These are phyloP conservation scores for Gonioctena quinquepunctata DNA, from an alignment of 1,140 invertebrate genomes.

Conservation along the genomic window DNA sequence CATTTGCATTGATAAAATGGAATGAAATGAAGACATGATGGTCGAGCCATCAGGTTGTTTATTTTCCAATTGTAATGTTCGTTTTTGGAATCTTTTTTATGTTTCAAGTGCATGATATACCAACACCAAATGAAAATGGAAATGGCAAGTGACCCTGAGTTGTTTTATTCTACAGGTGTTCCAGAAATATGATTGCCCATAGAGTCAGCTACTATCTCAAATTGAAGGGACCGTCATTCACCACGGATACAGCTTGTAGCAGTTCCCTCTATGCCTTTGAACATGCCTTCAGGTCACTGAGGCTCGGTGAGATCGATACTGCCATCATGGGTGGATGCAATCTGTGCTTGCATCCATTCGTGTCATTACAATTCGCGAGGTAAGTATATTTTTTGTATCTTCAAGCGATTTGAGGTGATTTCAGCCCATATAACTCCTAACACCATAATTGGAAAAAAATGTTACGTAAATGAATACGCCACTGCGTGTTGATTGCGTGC, in stretches of 20 bases:
- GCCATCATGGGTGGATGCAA: constrained; percentile 87
- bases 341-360: constrained; percentile 83
- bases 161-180: constrained; percentile 64
- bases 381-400: too few species aligned
- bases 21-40: too few species aligned
- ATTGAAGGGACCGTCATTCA: constrained; percentile 76
- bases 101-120: not conserved
- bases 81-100: not conserved
- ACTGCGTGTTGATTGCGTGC: too few species aligned
- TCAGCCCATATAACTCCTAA: too few species aligned
- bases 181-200: constrained; percentile 89
- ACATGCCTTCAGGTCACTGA: constrained; percentile 77
- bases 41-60: too few species aligned
- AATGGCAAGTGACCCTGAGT: not conserved
- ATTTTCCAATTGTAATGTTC: not conserved
- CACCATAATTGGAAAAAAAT: too few species aligned
- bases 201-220: constrained; percentile 80
- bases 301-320: constrained; percentile 77
- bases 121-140: not conserved
- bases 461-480: too few species aligned
- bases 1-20: too few species aligned
- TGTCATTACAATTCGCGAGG: constrained; percentile 80
- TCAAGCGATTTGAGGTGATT: too few species aligned
- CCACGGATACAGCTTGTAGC: constrained; percentile 88
- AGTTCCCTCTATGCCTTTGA: constrained; percentile 85